Base-by-base conservation (phyloP, 2,888 invertebrate species). In the Homarus gammarus region DNA sequence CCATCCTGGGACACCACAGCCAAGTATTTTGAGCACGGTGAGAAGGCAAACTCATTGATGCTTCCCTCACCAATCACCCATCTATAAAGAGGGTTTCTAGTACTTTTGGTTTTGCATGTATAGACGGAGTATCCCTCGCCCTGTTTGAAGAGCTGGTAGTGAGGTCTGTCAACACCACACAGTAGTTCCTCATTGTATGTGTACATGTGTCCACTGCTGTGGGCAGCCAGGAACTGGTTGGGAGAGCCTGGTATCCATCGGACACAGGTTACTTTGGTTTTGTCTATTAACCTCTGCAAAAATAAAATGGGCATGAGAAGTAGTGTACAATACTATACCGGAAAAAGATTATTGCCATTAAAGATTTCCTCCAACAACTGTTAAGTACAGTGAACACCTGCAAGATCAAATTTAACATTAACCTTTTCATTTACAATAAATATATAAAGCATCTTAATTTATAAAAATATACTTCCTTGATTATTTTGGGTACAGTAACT, bases 41-140 rank as follows among this genome's bases (percentile, higher is more conserved):
- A 99, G 94, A 99, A 99, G 87, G 97, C 97, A 94, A 99, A 97
- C 94, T 99, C 98, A 94, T 99, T 99, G 93, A 99, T 97, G 93
- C 96, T 96, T 92, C 96, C 96, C 91, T 97, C 97, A 81, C 97
- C 97, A 92, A 98, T 96, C 85, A 97, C 95, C 98, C 98, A 98
- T 94, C 92, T 91, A 64, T 97, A 97, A n/a, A 99, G 95, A 0
- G 99, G 99, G 95, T 99, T 99, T 87, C 99, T 95, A 0, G 98
- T 98, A 90, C 97, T 97, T 94, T 99, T 99, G 27, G 99, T 97
- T 94, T 99, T 98, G 94, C 99, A 99, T 22, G 98, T 98, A 94
- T 97, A 97, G 93, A 99, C 97, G 91, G 97, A 96, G 94, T 96
- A 99, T 87, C 98, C 98, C 92, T 98, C 98, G 1, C 99, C 99